Evolutionary conservation across 2,797 vertebrate genomes (phyloP).

Genomic region (Macropus fuliginosus): DNA sequence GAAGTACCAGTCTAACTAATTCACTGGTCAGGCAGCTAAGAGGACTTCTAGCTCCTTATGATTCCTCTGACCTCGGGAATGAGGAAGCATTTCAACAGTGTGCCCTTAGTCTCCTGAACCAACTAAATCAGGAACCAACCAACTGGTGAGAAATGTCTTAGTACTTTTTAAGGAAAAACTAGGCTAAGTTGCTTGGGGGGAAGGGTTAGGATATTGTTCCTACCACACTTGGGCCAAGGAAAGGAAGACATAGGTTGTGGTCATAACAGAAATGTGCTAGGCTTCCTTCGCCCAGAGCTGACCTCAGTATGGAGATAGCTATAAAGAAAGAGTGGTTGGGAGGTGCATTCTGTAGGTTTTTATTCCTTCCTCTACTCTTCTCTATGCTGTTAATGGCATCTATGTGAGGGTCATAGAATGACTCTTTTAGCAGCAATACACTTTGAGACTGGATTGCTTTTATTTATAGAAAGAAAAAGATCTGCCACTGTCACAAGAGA

Average conservation of each 20-base stretch:
- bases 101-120: neutral
- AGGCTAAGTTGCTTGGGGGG: neutral
- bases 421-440: neutral
- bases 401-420: neutral
- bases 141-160: neutral
- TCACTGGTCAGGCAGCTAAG: neutral
- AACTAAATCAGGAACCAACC: neutral
- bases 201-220: neutral
- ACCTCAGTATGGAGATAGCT: neutral
- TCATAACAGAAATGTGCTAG: neutral
- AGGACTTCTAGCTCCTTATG: neutral
- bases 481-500: neutral
- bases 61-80: neutral
- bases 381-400: neutral
- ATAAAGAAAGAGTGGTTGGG: neutral
- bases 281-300: neutral
- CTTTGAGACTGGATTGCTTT: neutral
- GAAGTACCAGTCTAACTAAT: neutral
- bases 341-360: neutral
- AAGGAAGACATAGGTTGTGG: neutral
- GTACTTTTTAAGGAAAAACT: neutral
- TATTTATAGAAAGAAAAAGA: neutral
- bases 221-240: neutral
- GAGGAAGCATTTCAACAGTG: neutral
- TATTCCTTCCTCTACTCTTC: neutral